Percentiles rank a stretch among this genome's conserved stretches.
Conservation (phyloP, 37 sponge, comb jelly and placozoan genomes). For the Beroe ovata region DNA sequence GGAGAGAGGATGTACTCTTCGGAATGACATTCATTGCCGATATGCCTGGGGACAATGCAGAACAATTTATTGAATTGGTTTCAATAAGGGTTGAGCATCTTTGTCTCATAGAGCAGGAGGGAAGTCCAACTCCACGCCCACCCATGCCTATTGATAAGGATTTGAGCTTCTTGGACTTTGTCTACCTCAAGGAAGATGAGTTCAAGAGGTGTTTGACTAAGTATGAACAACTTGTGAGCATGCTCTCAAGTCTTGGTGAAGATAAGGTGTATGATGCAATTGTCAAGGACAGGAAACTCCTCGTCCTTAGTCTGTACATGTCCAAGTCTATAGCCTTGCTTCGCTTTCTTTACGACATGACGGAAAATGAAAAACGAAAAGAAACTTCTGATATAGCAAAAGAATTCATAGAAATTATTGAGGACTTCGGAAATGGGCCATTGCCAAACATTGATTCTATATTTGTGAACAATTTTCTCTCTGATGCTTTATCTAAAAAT, state of each 20-base stretch:
- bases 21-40: background rate
- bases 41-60: background rate
- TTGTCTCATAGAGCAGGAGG: background rate
- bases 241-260: background rate
- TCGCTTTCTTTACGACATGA: too few species aligned
- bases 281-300: background rate
- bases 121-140: background rate
- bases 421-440: too few species aligned
- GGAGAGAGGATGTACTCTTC: background rate
- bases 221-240: background rate
- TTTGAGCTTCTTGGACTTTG: background rate
- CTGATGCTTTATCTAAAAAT: too few species aligned
- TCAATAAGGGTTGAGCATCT: background rate
- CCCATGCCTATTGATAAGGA: background rate
- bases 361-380: too few species aligned
- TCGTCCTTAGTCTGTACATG: background rate
- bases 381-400: too few species aligned
- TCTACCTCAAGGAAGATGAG: background rate
- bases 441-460: too few species aligned
- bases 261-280: background rate
- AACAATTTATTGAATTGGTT: background rate
- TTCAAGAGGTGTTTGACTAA: background rate
- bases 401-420: too few species aligned
- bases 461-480: too few species aligned
- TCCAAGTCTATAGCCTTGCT: background rate